Conservation (phyloP, 53 echinoderm and acorn worm species). For the Arbacia lixula region DNA sequence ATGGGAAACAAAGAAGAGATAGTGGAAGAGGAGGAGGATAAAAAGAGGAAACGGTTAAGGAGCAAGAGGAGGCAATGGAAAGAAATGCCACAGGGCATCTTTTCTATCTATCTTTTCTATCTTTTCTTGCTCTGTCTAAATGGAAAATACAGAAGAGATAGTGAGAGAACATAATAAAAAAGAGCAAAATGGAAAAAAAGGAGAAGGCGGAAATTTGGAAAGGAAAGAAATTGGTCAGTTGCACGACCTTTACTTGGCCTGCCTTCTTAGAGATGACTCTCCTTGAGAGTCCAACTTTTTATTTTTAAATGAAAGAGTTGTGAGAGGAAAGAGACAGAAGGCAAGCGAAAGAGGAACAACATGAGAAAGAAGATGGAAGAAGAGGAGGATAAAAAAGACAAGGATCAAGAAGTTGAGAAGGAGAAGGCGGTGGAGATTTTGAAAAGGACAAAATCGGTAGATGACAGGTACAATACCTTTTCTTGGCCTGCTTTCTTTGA, state of each 20-base stretch:
- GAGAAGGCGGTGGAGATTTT: too few relatives aligned
- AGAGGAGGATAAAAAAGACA: neutral
- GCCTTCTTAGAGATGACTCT: too few relatives aligned
- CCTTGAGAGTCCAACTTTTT: too few relatives aligned
- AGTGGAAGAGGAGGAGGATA: neutral
- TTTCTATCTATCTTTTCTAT: too few relatives aligned
- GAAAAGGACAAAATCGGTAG: too few relatives aligned
- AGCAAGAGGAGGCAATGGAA: neutral
- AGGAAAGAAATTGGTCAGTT: too few relatives aligned
- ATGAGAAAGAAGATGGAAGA: neutral
- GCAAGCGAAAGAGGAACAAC: neutral
- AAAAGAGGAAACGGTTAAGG: neutral
- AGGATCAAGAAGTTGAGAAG: neutral
- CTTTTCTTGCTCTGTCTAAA: too few relatives aligned
- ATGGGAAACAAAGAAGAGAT: neutral
- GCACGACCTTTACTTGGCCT: too few relatives aligned
- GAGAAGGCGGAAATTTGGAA: neutral
- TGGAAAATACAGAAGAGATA: neutral
- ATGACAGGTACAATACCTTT: too few relatives aligned
- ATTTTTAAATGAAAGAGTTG: too few relatives aligned
- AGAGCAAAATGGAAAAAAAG: neutral
- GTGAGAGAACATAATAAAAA: neutral
- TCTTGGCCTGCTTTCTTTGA: conserved; percentile 4
- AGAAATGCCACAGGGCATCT: too few relatives aligned
- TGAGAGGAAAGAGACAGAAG: neutral